These are phyloP conservation scores for Bombus affinis DNA, from an alignment of 1,140 invertebrate species.

Conservation along the genomic window DNA sequence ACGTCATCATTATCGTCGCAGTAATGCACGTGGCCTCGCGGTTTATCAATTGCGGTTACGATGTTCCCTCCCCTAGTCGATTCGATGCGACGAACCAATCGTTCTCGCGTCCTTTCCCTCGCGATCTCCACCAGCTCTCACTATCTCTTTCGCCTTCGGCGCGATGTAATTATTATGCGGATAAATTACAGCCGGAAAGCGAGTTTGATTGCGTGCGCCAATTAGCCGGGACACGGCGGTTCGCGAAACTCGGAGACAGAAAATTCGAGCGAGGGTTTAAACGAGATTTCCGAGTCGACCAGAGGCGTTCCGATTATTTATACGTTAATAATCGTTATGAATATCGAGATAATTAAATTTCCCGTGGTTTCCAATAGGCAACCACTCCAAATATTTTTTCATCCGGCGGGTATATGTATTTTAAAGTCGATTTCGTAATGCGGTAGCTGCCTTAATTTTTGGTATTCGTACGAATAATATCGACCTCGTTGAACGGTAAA, in stretches of 20 bases:
- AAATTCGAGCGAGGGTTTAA: constrained; percentile 23
- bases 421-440: background rate
- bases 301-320: background rate
- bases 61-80: constrained; percentile 12
- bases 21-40: constrained; percentile 55
- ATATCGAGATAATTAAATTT: constrained; percentile 18
- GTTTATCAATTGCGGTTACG: constrained; percentile 58
- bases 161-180: constrained; percentile 42
- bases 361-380: background rate
- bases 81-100: background rate
- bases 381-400: background rate
- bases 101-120: background rate
- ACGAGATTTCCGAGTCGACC: background rate
- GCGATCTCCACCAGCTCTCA: background rate
- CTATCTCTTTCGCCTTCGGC: constrained; percentile 34
- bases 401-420: background rate
- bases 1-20: constrained; percentile 66
- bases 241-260: constrained; percentile 8
- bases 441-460: background rate
- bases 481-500: background rate
- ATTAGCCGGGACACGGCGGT: constrained; percentile 42
- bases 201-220: constrained; percentile 44
- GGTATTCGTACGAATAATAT: background rate
- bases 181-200: constrained; percentile 47
- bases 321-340: background rate